Conservation (phyloP, 2,113 vertebrate species). For the Gasterosteus aculeatus region DNA sequence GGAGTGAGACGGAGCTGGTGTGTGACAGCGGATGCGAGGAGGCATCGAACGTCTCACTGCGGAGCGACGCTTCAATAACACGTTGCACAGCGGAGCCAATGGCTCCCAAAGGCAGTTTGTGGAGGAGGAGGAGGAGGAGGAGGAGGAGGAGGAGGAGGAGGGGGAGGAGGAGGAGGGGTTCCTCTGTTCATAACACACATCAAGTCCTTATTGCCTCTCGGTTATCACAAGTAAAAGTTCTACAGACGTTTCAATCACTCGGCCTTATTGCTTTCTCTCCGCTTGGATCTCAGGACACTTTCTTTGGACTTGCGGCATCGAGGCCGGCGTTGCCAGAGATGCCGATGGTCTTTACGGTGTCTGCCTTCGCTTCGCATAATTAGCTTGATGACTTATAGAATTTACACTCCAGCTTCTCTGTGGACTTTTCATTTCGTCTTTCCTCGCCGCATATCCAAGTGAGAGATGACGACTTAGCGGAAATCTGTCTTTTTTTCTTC, state of each 20-base stretch:
- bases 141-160: too few relatives aligned
- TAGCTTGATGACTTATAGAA: not conserved
- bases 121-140: too few relatives aligned
- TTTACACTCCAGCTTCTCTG: constrained; percentile 1
- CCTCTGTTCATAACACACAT: constrained; percentile 47
- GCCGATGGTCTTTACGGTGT: not conserved
- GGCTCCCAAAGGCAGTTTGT: too few relatives aligned
- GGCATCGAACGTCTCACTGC: too few relatives aligned
- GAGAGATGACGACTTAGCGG: constrained; percentile 42
- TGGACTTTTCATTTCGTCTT: constrained; percentile 22
- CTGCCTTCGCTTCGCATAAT: not conserved
- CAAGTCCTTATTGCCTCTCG: constrained; percentile 55
- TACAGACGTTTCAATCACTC: constrained; percentile 66
- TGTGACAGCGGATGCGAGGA: too few relatives aligned
- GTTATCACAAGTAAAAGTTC: constrained; percentile 72
- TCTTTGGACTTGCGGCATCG: constrained; percentile 21
- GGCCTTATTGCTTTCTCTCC: constrained; percentile 56
- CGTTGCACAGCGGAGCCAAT: too few relatives aligned
- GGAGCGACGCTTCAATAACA: too few relatives aligned
- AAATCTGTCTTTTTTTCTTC: constrained; percentile 22
- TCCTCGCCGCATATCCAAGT: constrained; percentile 9
- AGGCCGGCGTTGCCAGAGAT: not conserved
- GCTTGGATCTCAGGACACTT: not conserved
- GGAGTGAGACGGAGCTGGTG: too few relatives aligned
- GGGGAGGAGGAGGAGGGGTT: constrained; percentile 19